Evolutionary conservation across 2,797 vertebrate genomes (phyloP).

Genomic region (Mastacembelus armatus): DNA sequence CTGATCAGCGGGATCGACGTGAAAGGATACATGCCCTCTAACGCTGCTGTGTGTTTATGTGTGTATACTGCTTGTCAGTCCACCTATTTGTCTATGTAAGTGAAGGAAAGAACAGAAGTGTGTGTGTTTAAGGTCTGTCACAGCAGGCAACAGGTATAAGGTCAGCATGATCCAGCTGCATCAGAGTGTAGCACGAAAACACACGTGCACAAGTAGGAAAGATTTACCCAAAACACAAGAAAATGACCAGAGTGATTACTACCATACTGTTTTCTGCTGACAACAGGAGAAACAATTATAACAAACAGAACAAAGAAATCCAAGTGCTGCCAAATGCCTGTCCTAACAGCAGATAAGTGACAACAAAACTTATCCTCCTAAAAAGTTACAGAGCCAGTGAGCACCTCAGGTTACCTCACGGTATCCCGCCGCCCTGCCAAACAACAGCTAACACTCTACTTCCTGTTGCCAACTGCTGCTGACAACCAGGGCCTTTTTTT

Average conservation of each 20-base stretch:
- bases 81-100: too few relatives aligned
- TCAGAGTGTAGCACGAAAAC: too few relatives aligned
- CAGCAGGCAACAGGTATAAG: background rate
- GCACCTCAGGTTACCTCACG: slow-evolving; percentile 35
- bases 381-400: background rate
- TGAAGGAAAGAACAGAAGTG: too few relatives aligned
- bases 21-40: slow-evolving; percentile 14
- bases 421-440: slow-evolving; percentile 32
- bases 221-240: too few relatives aligned
- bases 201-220: too few relatives aligned
- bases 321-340: background rate
- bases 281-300: too few relatives aligned
- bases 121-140: slow-evolving; percentile 10
- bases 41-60: background rate
- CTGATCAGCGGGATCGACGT: slow-evolving; percentile 29
- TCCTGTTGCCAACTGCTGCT: slow-evolving; percentile 33
- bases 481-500: slow-evolving; percentile 55
- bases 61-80: background rate
- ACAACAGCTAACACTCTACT: background rate
- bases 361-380: background rate
- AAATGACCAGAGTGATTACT: too few relatives aligned
- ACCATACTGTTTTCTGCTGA: too few relatives aligned
- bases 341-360: background rate
- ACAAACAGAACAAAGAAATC: background rate
- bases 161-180: too few relatives aligned